Base-by-base conservation (phyloP, 2,113 vertebrate species). In the Sigmodon hispidus region DNA sequence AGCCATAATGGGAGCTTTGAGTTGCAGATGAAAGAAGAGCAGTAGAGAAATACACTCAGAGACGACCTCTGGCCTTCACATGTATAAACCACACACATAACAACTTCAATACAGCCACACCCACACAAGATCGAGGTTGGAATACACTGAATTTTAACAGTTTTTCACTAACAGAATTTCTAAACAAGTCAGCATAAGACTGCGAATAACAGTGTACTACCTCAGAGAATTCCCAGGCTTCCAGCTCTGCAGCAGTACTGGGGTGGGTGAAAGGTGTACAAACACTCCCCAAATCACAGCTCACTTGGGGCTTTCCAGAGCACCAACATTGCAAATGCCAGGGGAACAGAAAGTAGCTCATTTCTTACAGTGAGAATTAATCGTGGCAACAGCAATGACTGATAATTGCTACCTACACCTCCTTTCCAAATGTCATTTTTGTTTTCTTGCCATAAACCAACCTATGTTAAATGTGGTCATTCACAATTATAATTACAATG, bases 251-350 rank as follows among this genome's bases (percentile, higher is more conserved):
- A 48, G 36, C 29, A 34, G 43, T 10, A 29, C n/a, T 70, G 17
- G 5, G 16, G 5, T 5, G 0, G 1, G 1, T 19, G 1, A 26
- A 75, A 21, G 43, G 2, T 12, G 2, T 0, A 16, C 15, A 29
- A 40, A 29, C 45, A 22, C 34, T 17, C 59, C 61, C 48, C 29
- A 87, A 45, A 83, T 10, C 1, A 31, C 19, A 70, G 65, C 40
- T 36, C 36, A 55, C 40, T 50, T 2, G 16, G 36, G 19, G 16
- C 24, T 34, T 31, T 36, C 34, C 29, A 36, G 22, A 31, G 7
- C 6, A 17, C 73, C 40, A 11, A 0, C 40, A 88, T 24, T 31
- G 43, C 0, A 75, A 34, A 15, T 57, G 34, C 29, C 85, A 29
- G 52, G 29, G 40, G 5, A 12, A 45, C 10, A 87, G 19, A 69